phyloP scores from a whole-genome alignment of 2,888 invertebrate genomes.

The Drosophila lacicola region DNA sequence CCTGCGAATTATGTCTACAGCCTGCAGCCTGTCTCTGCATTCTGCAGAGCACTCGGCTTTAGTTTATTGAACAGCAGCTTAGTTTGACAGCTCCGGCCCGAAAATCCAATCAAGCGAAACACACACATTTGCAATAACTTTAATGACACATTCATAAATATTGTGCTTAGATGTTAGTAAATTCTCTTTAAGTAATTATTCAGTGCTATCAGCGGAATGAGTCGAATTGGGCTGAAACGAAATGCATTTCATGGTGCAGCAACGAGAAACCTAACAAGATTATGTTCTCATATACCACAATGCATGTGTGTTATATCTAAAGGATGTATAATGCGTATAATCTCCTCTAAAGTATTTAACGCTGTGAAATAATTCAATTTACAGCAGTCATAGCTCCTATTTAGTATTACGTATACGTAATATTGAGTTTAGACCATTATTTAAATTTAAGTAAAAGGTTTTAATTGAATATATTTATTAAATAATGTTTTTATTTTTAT shows the following conservation, averaged over 20 bases:
- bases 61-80: slow-evolving; percentile 39
- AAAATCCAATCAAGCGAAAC: slow-evolving; percentile 42
- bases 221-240: not conserved
- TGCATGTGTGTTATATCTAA: not conserved
- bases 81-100: slow-evolving; percentile 18
- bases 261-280: not conserved
- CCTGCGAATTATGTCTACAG: slow-evolving; percentile 63
- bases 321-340: slow-evolving; percentile 2
- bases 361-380: slow-evolving; percentile 8
- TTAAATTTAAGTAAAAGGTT: not conserved
- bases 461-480: too few species aligned
- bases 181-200: slow-evolving; percentile 35
- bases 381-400: too few species aligned
- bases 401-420: not conserved
- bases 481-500: not conserved
- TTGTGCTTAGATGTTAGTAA: slow-evolving; percentile 9
- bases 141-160: slow-evolving; percentile 39
- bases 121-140: slow-evolving; percentile 17
- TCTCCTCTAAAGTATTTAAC: too few species aligned
- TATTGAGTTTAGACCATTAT: not conserved
- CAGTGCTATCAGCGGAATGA: slow-evolving; percentile 13
- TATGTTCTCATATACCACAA: not conserved
- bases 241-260: not conserved
- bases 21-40: slow-evolving; percentile 11
- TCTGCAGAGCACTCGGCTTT: slow-evolving; percentile 10